Evolutionary conservation across 2,113 vertebrate genomes (phyloP).

Genomic region (Chunga burmeisteri): DNA sequence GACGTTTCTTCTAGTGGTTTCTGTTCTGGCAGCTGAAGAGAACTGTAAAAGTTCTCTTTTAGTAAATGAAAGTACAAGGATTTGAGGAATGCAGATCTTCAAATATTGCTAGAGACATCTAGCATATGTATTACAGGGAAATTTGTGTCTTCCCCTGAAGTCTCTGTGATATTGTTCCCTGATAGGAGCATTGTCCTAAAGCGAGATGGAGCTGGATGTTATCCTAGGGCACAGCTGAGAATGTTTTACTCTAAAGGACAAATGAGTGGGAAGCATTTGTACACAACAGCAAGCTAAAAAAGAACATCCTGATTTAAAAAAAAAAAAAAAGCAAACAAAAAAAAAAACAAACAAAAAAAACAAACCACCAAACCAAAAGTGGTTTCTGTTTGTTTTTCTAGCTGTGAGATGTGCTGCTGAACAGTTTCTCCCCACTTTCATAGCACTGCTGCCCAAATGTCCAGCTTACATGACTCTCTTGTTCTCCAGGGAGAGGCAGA

Average conservation of each 20-base stretch:
- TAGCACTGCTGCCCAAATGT: background rate
- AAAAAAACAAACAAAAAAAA: background rate
- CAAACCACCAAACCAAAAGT: background rate
- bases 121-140: background rate
- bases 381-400: background rate
- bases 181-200: background rate
- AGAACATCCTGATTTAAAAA: background rate
- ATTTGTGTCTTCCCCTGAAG: background rate
- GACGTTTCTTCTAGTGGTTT: background rate
- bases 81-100: background rate
- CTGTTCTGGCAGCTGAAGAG: background rate
- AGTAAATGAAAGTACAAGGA: background rate
- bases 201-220: background rate
- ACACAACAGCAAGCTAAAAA: background rate
- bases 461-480: slow-evolving; percentile 37
- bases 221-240: background rate
- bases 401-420: background rate
- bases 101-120: background rate
- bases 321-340: background rate
- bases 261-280: background rate
- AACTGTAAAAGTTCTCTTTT: background rate
- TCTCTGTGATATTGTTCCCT: background rate
- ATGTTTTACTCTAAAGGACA: background rate
- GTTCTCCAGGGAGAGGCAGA: slow-evolving; percentile 90
- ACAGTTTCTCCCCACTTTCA: background rate